A percentile compares a stretch with the other conserved stretches of the same genome.
Evolutionary conservation across 2,113 vertebrate genomes (phyloP).

Genomic region (Myotis yumanensis): DNA sequence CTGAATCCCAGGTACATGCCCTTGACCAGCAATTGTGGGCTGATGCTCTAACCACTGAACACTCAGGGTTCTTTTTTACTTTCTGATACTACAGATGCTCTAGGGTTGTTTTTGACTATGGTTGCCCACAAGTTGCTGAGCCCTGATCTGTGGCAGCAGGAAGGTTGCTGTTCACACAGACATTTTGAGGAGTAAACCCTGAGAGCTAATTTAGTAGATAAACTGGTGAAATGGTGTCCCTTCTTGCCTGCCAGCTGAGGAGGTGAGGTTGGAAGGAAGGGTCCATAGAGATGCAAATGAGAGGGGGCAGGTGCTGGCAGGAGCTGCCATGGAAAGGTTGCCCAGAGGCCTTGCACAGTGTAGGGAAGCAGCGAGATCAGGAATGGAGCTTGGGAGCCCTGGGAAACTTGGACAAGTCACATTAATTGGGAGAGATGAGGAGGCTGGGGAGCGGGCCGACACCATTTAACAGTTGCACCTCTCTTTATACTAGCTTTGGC

Average conservation of each 20-base stretch:
- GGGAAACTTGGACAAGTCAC: neutral
- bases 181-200: neutral
- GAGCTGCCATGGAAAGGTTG: neutral
- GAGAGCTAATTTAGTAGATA: neutral
- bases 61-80: neutral
- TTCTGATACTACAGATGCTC: neutral
- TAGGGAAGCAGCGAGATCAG: neutral
- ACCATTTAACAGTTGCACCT: neutral
- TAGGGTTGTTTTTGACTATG: neutral
- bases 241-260: neutral
- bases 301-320: neutral
- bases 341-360: neutral
- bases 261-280: neutral
- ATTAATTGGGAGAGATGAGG: neutral
- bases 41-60: no score
- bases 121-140: neutral
- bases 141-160: neutral
- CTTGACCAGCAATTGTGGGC: no score
- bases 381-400: neutral
- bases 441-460: neutral
- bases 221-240: neutral
- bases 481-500: neutral
- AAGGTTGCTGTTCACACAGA: neutral
- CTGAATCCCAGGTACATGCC: no score
- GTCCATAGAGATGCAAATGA: neutral